Evolutionary conservation across 2,888 invertebrate species (phyloP).

Genomic region (Scaptomyza reducta): DNA sequence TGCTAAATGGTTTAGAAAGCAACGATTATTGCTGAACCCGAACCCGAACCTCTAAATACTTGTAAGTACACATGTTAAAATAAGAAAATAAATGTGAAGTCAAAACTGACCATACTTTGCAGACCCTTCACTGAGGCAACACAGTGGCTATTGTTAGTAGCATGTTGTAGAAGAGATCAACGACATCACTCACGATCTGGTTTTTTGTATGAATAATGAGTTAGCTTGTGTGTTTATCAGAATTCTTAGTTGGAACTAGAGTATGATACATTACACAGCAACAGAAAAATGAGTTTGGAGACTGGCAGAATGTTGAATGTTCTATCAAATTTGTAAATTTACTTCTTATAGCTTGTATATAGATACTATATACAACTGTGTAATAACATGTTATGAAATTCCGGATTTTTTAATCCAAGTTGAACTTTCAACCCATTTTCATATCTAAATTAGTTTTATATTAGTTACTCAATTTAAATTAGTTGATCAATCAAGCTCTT

Average conservation of each 20-base stretch:
- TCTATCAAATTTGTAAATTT: not conserved
- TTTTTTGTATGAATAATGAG: conserved; percentile 42
- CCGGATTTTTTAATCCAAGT: no score
- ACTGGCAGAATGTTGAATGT: not conserved
- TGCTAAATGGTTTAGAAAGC: conserved; percentile 63
- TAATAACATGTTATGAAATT: not conserved
- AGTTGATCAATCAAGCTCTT: conserved; percentile 8
- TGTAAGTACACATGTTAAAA: conserved; percentile 14
- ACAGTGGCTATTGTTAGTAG: conserved; percentile 23
- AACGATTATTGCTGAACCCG: conserved; percentile 52
- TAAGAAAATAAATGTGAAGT: not conserved
- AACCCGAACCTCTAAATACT: conserved; percentile 46
- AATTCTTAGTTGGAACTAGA: conserved; percentile 20
- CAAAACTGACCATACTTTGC: conserved; percentile 3
- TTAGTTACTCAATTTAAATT: conserved; percentile 2
- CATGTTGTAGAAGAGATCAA: conserved; percentile 41
- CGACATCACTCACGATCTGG: conserved; percentile 28
- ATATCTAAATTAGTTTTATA: not conserved
- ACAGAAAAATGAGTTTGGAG: not conserved
- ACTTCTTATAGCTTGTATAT: no score
- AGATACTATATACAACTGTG: no score
- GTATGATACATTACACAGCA: conserved; percentile 22
- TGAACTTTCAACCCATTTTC: not conserved
- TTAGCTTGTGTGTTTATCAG: conserved; percentile 20
- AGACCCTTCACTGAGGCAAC: not conserved